Evolutionary conservation across 1,140 invertebrate species (phyloP), one percentile per base, ranked within the genome.

Genomic region (Theocolax elegans): DNA sequence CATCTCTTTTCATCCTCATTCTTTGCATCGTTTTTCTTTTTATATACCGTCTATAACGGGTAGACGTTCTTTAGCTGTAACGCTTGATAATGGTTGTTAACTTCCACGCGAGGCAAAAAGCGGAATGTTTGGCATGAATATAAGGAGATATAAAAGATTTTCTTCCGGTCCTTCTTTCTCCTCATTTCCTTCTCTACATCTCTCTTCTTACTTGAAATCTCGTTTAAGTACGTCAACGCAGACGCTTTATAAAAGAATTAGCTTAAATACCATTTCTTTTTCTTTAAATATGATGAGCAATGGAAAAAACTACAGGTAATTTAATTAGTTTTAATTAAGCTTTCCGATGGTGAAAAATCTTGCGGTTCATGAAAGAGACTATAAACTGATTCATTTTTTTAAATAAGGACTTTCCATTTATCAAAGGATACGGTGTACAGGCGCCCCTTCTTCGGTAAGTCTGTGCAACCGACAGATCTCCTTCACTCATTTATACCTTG

Each of bases 271-370:
- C 42, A 44, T 44, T 8, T 19, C n/a, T 19, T 17, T 35, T n/a
- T 31, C 19, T 53, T n/a, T 44, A n/a, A 44, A 44, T 15, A 44
- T 9, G 42, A 44, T n/a, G 42, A 35, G 42, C 42, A n/a, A 9
- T 44, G 42, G 15, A 15, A 35, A 10, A 15, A 15, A n/a, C 42
- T 12, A n/a, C 15, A 23, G 46, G 17, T 21, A 42, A 58, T 40
- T 58, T 35, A 58, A 58, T 54, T 54, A 54, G 15, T 54, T 7
- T 54, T 54, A 54, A 54, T 54, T 54, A 54, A 53, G 9, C 15
- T 35, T 23, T 23, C 46, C 19, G 13, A 48, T 21, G 46, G 31
- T 35, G 31, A 10, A 35, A 35, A 35, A 35, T 23, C 13, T 15
- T 27, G 9, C n/a, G 6, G 23, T 17, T 54, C 8, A 54, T 31